Conservation (phyloP, 2,113 vertebrate species). For the Fulica atra region DNA sequence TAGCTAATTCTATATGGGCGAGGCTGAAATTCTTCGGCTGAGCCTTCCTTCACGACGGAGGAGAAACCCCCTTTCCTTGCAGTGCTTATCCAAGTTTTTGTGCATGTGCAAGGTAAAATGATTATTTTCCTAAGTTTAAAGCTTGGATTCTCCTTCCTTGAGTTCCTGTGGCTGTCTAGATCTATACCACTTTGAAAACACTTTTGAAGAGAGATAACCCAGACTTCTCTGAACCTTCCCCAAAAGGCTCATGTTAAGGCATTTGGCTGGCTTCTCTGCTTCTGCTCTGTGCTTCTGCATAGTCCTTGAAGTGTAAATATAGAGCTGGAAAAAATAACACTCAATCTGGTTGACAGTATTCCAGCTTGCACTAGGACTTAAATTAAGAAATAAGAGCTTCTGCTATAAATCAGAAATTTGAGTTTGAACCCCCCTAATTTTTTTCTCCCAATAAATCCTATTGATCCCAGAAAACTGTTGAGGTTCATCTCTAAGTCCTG, state of each 20-base stretch:
- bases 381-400: neutral
- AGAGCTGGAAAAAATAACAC: conserved; percentile 42
- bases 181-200: neutral
- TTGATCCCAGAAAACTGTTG: neutral
- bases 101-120: neutral
- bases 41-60: neutral
- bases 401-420: neutral
- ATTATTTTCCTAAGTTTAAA: neutral
- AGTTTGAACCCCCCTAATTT: conserved; percentile 16
- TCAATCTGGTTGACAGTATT: neutral
- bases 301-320: conserved; percentile 48
- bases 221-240: neutral
- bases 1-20: neutral
- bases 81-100: neutral
- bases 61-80: neutral
- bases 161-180: neutral
- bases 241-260: neutral
- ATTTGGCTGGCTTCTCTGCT: neutral
- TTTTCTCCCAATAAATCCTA: neutral
- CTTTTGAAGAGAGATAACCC: neutral
- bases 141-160: neutral
- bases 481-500: neutral
- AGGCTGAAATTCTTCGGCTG: conserved; percentile 18
- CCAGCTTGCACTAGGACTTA: neutral
- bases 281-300: conserved; percentile 5